Conservation (phyloP, 2,113 vertebrate species). For the Sisor rabdophorus region DNA sequence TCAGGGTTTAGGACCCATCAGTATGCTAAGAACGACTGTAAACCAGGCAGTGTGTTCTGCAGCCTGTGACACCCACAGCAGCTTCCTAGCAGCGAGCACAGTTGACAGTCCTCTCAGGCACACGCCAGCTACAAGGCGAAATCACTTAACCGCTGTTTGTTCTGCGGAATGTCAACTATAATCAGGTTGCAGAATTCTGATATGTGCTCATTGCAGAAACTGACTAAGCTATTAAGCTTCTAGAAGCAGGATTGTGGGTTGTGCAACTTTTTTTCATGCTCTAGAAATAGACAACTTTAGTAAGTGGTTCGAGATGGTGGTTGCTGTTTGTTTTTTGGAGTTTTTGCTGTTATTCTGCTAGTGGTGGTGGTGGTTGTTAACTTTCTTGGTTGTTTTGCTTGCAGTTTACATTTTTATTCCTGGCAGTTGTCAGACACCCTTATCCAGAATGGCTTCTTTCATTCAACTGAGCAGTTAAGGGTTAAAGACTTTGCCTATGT, state of each 20-base stretch:
- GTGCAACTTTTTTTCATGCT: background rate
- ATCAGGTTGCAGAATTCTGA: slow-evolving; percentile 12
- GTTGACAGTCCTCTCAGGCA: background rate
- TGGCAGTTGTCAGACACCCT: too few relatives aligned
- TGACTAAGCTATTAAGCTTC: slow-evolving; percentile 15
- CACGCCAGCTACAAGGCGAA: background rate
- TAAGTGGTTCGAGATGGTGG: background rate
- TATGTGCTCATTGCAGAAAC: background rate
- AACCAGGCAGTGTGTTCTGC: background rate
- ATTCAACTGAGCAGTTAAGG: too few relatives aligned
- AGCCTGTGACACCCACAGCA: slow-evolving; percentile 1
- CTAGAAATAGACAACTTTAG: background rate
- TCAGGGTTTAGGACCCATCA: background rate
- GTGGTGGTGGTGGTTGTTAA: background rate
- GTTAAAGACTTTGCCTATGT: too few relatives aligned
- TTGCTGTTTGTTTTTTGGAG: background rate
- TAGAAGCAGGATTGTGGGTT: background rate
- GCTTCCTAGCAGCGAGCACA: slow-evolving; percentile 7
- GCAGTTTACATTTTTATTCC: too few relatives aligned
- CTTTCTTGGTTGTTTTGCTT: too few relatives aligned
- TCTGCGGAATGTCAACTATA: slow-evolving; percentile 28
- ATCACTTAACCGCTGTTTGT: slow-evolving; percentile 23
- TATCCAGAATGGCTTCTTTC: too few relatives aligned
- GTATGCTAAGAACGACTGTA: slow-evolving; percentile 1
- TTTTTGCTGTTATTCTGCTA: background rate